Conservation (phyloP, 2,797 vertebrate genomes). For the Nasua narica region DNA sequence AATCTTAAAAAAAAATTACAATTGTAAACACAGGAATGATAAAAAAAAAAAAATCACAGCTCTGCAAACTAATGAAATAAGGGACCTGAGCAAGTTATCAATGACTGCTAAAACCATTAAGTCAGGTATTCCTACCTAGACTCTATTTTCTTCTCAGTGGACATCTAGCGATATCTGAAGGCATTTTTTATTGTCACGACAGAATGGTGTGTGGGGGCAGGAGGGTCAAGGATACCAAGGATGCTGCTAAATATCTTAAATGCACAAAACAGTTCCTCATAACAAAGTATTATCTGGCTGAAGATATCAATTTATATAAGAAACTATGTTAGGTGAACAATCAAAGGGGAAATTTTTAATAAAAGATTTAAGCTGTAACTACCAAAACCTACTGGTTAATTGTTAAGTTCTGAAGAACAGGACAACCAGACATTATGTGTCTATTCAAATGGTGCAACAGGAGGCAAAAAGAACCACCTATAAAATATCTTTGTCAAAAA, state of each 20-base stretch:
- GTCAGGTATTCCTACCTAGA: not conserved
- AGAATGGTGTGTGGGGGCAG: not conserved
- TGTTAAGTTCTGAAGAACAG: not conserved
- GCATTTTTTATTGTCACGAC: not conserved
- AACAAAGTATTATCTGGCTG: not conserved
- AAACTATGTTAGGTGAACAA: not conserved
- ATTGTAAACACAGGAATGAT: not conserved
- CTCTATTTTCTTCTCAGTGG: not conserved
- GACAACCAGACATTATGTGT: not conserved
- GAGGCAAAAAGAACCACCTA: not conserved
- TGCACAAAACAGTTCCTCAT: not conserved
- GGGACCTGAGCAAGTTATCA: not conserved
- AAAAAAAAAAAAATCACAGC: not conserved
- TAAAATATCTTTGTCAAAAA: not conserved
- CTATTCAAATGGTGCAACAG: not conserved
- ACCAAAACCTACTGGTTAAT: not conserved
- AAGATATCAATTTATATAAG: not conserved
- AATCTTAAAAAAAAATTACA: not conserved
- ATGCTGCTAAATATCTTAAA: not conserved
- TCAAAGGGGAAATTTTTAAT: not conserved
- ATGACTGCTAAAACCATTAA: not conserved
- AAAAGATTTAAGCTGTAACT: not conserved
- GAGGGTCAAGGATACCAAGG: not conserved
- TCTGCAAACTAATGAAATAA: not conserved
- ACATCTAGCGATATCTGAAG: not conserved